Evolutionary conservation across 2,113 vertebrate genomes (phyloP).

Genomic region (Ochotona curzoniae): DNA sequence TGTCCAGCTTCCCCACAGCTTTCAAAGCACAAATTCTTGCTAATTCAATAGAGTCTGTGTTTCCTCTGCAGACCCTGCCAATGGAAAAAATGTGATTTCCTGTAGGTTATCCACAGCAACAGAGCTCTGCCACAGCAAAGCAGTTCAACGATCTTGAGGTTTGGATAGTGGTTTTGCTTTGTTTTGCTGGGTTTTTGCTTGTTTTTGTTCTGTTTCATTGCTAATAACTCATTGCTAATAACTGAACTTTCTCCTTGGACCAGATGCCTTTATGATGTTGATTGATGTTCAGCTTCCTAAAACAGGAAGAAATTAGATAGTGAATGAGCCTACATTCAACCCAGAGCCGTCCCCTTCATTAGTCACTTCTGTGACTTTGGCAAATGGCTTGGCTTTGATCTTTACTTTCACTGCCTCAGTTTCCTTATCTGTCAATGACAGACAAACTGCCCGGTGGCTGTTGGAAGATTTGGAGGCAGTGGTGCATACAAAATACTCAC

Average conservation of each 20-base stretch:
- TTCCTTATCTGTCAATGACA: not conserved
- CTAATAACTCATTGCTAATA: conserved; percentile 28
- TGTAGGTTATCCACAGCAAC: conserved; percentile 14
- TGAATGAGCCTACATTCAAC: not conserved
- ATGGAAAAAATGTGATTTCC: conserved; percentile 69
- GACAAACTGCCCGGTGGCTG: not conserved
- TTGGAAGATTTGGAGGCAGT: not conserved
- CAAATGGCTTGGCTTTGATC: not conserved
- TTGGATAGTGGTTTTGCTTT: conserved; percentile 32
- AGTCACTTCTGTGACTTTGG: not conserved
- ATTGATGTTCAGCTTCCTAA: not conserved
- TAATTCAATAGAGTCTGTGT: conserved; percentile 47
- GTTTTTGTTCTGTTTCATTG: too few species aligned
- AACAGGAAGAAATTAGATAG: not conserved
- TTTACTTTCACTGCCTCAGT: not conserved
- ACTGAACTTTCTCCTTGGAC: conserved; percentile 22
- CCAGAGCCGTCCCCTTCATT: not conserved
- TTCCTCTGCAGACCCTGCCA: conserved; percentile 28
- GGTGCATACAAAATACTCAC: rapidly evolving
- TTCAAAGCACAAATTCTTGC: conserved; percentile 30
- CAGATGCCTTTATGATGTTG: conserved; percentile 5
- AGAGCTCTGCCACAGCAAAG: conserved; percentile 40
- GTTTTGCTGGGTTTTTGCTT: too few species aligned
- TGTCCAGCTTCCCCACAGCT: conserved; percentile 22
- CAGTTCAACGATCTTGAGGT: conserved; percentile 40